These are phyloP conservation scores for Recurvirostra avosetta DNA, from an alignment of 2,113 vertebrate species.

Conservation along the genomic window DNA sequence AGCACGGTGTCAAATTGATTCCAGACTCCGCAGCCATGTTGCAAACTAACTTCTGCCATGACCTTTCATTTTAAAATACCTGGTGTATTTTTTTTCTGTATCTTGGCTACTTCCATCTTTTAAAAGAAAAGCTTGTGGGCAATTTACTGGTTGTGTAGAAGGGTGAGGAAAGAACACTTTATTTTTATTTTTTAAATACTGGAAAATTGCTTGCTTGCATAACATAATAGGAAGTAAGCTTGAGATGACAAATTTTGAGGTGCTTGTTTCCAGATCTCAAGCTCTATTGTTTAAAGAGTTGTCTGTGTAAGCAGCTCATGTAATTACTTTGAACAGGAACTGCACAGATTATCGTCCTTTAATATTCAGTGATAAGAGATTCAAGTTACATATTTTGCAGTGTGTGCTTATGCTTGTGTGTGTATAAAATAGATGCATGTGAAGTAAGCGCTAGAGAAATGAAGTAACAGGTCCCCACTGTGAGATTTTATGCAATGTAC, in stretches of 20 bases:
- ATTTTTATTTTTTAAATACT: neutral
- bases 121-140: neutral
- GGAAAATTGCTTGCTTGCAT: neutral
- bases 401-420: neutral
- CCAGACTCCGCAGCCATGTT: neutral
- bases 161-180: neutral
- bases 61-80: neutral
- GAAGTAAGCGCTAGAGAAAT: neutral
- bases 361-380: neutral
- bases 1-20: neutral
- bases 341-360: neutral
- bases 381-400: neutral
- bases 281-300: neutral
- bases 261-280: neutral
- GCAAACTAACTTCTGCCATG: neutral
- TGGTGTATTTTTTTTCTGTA: neutral
- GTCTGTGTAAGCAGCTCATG: neutral
- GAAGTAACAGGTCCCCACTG: neutral
- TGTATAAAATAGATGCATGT: neutral
- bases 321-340: neutral
- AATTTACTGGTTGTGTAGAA: neutral
- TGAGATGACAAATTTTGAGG: neutral
- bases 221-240: neutral
- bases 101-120: neutral
- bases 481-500: neutral